Evolutionary conservation across 64 coral and sea anemone genomes (phyloP).

Genomic region (Montipora sp.): DNA sequence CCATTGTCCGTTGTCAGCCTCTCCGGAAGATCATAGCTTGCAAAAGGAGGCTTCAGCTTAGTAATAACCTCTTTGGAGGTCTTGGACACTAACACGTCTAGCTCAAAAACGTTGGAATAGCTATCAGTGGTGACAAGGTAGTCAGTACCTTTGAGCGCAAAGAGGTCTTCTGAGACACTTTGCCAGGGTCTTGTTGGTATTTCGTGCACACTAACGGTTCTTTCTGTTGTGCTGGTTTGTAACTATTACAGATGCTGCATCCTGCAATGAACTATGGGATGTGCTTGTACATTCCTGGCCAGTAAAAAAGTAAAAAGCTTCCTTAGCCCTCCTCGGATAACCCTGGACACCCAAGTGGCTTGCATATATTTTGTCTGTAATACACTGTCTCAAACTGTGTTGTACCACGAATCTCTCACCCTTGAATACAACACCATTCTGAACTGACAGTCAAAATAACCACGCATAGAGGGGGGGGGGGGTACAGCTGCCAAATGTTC

Average conservation of each 20-base stretch:
- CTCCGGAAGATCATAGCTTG: constrained; percentile 10
- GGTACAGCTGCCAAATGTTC: neutral
- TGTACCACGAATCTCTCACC: constrained; percentile 22
- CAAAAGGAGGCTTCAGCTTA: constrained; percentile 30
- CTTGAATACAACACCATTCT: constrained; percentile 15
- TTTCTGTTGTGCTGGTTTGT: constrained; percentile 16
- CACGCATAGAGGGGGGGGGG: neutral
- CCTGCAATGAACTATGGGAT: constrained; percentile 45
- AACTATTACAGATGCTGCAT: constrained; percentile 35
- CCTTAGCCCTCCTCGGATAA: constrained; percentile 48
- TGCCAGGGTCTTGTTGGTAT: constrained; percentile 31
- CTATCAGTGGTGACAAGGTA: no score
- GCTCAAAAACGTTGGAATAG: no score
- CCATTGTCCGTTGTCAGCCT: no score
- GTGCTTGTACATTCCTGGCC: constrained; percentile 58
- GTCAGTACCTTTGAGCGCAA: no score
- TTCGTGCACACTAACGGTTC: constrained; percentile 11
- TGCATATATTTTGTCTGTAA: no score
- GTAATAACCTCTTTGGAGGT: constrained; percentile 26
- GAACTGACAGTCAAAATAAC: neutral
- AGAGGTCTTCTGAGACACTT: no score
- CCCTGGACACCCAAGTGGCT: no score
- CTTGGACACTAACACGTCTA: neutral
- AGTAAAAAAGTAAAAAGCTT: constrained; percentile 72
- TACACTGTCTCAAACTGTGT: no score